These are phyloP conservation scores for Odocoileus hemionus DNA, from an alignment of 2,113 vertebrate genomes.

Conservation along the genomic window DNA sequence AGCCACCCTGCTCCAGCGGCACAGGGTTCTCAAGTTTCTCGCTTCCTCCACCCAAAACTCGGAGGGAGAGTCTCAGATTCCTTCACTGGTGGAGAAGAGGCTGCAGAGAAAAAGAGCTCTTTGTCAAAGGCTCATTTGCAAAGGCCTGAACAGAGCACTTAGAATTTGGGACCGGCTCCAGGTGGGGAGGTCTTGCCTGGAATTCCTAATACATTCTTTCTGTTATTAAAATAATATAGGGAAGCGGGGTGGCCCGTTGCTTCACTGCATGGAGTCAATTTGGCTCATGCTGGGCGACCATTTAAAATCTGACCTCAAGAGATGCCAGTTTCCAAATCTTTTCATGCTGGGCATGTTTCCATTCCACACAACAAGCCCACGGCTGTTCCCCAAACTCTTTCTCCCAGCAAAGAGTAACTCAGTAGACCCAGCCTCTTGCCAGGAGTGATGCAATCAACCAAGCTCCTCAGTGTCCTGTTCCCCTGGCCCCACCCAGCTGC, in stretches of 20 bases:
- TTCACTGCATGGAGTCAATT: constrained; percentile 71
- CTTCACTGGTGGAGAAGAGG: not conserved
- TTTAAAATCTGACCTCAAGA: constrained; percentile 78
- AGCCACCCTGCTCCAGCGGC: not conserved
- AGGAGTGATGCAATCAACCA: not conserved
- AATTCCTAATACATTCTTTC: constrained; percentile 81
- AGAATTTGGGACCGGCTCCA: constrained; percentile 77
- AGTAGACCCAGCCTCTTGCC: constrained; percentile 43
- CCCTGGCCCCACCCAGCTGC: not conserved
- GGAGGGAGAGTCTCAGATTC: not conserved
- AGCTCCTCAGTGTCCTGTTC: not conserved
- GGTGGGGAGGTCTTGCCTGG: constrained; percentile 78
- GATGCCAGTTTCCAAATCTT: constrained; percentile 75
- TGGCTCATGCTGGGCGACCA: constrained; percentile 74
- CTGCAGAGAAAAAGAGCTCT: constrained; percentile 62
- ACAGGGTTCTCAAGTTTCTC: not conserved
- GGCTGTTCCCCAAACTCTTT: constrained; percentile 53
- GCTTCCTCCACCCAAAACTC: not conserved
- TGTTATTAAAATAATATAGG: constrained; percentile 82
- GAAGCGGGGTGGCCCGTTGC: constrained; percentile 71
- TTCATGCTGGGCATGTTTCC: constrained; percentile 71
- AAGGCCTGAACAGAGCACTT: constrained; percentile 62
- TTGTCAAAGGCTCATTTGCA: constrained; percentile 57
- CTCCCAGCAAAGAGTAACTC: constrained; percentile 68
- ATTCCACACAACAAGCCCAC: constrained; percentile 63